Conservation (phyloP, 2,797 vertebrate species). For the Onychomys arenicola region DNA sequence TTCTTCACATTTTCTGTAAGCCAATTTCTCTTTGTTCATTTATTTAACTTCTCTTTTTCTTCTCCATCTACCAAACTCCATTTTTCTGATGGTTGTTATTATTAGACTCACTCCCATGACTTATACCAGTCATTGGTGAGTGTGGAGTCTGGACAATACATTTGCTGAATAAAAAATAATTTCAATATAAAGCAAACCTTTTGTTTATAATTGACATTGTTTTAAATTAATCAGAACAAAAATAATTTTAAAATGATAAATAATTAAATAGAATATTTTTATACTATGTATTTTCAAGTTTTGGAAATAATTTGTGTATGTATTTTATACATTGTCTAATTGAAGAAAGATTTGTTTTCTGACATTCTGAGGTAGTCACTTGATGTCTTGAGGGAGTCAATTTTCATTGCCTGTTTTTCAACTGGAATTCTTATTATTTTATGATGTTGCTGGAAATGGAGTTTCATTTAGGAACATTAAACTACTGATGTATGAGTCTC, state of each 20-base stretch:
- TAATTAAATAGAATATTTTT: neutral
- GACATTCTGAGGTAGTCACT: neutral
- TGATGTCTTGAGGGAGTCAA: neutral
- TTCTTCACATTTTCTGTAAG: neutral
- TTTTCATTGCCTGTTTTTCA: neutral
- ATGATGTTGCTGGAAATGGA: neutral
- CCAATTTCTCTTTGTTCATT: neutral
- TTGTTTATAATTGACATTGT: neutral
- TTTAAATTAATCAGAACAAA: neutral
- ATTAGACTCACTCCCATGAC: neutral
- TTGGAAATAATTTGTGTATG: neutral
- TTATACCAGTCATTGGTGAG: neutral
- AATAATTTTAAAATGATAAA: neutral
- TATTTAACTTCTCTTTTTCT: neutral
- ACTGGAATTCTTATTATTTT: neutral
- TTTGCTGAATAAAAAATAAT: constrained; percentile 14
- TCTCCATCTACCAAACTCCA: neutral
- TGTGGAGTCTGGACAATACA: neutral
- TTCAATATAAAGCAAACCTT: neutral
- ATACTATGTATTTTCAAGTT: neutral
- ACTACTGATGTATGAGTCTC: neutral
- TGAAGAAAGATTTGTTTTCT: neutral
- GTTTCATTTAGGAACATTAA: constrained; percentile 5
- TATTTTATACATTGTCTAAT: neutral
- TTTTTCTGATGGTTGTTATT: neutral